A percentile compares a stretch with the other conserved stretches of the same genome.
These are phyloP conservation scores for Sus cebifrons DNA, from an alignment of 2,797 vertebrate genomes.

Conservation along the genomic window DNA sequence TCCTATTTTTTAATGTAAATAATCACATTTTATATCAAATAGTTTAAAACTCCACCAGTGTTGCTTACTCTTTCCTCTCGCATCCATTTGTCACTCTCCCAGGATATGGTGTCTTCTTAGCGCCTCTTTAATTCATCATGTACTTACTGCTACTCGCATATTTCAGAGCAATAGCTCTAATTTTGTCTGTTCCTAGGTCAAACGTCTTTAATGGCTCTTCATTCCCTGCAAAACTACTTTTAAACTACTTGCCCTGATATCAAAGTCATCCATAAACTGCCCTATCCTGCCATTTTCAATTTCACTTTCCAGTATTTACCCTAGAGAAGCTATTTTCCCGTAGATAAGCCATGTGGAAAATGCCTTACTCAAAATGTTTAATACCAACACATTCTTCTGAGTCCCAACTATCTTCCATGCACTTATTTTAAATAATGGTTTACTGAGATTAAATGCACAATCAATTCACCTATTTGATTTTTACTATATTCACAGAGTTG, in stretches of 20 bases:
- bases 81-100: neutral
- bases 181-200: neutral
- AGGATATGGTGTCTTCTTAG: neutral
- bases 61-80: neutral
- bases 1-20: neutral
- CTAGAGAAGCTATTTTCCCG: neutral
- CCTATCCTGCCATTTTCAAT: neutral
- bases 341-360: neutral
- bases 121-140: neutral
- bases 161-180: neutral
- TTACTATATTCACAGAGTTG: neutral
- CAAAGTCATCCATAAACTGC: neutral
- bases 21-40: neutral
- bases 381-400: neutral
- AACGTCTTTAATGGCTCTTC: neutral
- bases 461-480: neutral
- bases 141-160: neutral
- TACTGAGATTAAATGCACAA: neutral
- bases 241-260: neutral
- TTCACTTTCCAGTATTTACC: neutral
- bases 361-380: neutral
- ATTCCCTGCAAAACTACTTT: neutral
- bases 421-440: neutral
- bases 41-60: neutral
- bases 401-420: neutral